Evolutionary conservation across 2,888 invertebrate genomes (phyloP), one percentile per base, ranked within the genome.

Genomic region (Drosophila phalerata): DNA sequence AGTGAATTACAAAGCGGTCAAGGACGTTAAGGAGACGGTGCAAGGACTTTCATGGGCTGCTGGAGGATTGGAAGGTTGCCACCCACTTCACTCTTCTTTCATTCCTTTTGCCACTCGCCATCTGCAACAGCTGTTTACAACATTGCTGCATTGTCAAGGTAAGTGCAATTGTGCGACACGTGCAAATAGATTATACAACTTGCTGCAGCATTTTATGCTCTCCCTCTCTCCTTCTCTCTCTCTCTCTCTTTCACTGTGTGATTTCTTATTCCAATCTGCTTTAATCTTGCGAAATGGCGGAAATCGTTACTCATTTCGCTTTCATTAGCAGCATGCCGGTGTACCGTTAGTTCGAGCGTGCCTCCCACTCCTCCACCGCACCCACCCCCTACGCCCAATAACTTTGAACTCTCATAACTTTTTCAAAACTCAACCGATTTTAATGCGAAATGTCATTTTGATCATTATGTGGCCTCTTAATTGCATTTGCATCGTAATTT

Each of bases 111-210:
- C 32, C 25, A 9, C 32, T 3, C 15, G 17, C 5, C 19, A 10
- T 3, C 58, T 62, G 75, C 52, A 56, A 58, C 70, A 69, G 64
- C 65, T 73, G 66, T 66, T 69, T 47, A 38, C 60, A 15, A 15
- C 38, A 30, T 48, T 43, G 45, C 55, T 45, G 64, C 63, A 72
- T 67, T 73, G 64, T 38, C 79, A 79, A 77, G 77, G 77, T 77
- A 55, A 77, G 77, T 77, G 40, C 51, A 52, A 48, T 28, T 45
- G 17, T 37, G 52, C 45, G 22, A 53, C 71, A 77, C 72, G 72
- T 77, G 77, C 72, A 32, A 28, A 19, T 40, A 45, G 19, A 63
- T 56, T 56, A 63, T 40, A 57, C 68, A 63, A 64, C 34, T 67
- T 28, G 17, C 42, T 34, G 42, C 40, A 62, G 28, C 37, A 53